Base-by-base conservation (phyloP, 2,888 invertebrate species). In the Oasisia sp. region DNA sequence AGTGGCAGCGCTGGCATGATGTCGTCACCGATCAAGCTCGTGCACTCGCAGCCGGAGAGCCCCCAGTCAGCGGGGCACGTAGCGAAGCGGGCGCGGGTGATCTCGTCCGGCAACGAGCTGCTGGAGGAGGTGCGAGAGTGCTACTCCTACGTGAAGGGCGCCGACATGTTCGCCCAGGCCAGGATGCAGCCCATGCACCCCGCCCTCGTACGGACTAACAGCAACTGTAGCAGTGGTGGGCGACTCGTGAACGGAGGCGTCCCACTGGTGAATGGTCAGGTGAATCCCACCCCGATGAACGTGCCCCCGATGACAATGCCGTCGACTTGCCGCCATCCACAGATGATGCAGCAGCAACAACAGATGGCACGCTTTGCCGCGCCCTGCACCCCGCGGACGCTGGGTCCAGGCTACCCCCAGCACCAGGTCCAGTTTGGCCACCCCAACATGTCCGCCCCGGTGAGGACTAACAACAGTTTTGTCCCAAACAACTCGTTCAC, bases 101-200 rank as follows among this genome's bases (percentile, higher is more conserved):
- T 94, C 91, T 91, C 45, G 90, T 91, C 56, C 50, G 93, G 92
- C 90, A 93, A 91, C 32, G 94, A 94, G 32, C 92, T 94, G 32
- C 90, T 94, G 89, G 93, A 92, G 38, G 93, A 93, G 56, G 92
- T 94, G 74, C 38, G 93, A 5, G 93, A 94, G 74, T 89, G 90
- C 32, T 94, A 93, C 92, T 91, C 92, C 38, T 94, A 90, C 91
- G 89, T 91, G 11, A 93, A 94, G 32, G 93, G 93, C 5, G 93
- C 93, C 19, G 91, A 93, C 91, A 92, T 94, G 44, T 94, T 92
- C 90, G 91, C 93, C 14, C 90, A 92, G n/a, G 56, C 91, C 9
- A 14, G 91, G n/a, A 91, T 32, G 14, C 89, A 19, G 32, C 19
- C 89, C 11, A 3, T 32, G 32, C 32, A 32, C 90, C 27, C 50